A percentile compares a stretch with the other conserved stretches of the same genome.
phyloP scores from a whole-genome alignment of 2,888 invertebrate species.

The Drymonia ruficornis region DNA sequence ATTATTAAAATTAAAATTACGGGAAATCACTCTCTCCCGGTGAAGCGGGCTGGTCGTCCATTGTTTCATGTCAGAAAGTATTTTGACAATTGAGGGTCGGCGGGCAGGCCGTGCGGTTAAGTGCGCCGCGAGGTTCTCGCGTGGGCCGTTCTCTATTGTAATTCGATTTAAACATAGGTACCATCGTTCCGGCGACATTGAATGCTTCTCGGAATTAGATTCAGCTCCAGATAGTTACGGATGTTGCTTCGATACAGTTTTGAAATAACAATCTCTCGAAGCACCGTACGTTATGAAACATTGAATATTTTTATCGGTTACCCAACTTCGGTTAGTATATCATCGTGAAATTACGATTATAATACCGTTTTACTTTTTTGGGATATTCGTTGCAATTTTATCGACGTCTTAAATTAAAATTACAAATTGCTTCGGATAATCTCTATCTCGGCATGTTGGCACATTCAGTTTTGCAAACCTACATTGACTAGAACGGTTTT shows the following conservation, averaged over 20 bases:
- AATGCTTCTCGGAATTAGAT: constrained; percentile 70
- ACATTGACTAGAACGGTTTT: background rate
- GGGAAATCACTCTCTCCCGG: constrained; percentile 67
- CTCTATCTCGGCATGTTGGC: constrained; percentile 40
- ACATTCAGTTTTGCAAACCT: background rate
- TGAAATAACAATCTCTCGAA: constrained; percentile 63
- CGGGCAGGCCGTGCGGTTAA: constrained; percentile 44
- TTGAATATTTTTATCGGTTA: constrained; percentile 45
- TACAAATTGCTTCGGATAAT: constrained; percentile 29
- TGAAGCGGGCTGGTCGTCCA: constrained; percentile 52
- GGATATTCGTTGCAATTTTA: constrained; percentile 24
- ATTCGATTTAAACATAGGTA: constrained; percentile 63
- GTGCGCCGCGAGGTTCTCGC: constrained; percentile 49
- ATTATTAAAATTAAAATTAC: constrained; percentile 71
- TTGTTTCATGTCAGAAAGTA: constrained; percentile 61
- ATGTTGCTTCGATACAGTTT: constrained; percentile 64
- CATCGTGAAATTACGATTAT: constrained; percentile 35
- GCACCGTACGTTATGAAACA: constrained; percentile 49
- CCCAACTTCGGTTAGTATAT: constrained; percentile 33
- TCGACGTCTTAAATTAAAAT: constrained; percentile 27
- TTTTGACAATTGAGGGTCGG: constrained; percentile 63
- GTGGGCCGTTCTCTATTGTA: constrained; percentile 71
- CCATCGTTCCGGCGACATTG: constrained; percentile 68
- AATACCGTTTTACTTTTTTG: constrained; percentile 41
- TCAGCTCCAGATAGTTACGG: constrained; percentile 55